Evolutionary conservation across 1,140 invertebrate genomes (phyloP).

Genomic region (Aporrectodea caliginosa): DNA sequence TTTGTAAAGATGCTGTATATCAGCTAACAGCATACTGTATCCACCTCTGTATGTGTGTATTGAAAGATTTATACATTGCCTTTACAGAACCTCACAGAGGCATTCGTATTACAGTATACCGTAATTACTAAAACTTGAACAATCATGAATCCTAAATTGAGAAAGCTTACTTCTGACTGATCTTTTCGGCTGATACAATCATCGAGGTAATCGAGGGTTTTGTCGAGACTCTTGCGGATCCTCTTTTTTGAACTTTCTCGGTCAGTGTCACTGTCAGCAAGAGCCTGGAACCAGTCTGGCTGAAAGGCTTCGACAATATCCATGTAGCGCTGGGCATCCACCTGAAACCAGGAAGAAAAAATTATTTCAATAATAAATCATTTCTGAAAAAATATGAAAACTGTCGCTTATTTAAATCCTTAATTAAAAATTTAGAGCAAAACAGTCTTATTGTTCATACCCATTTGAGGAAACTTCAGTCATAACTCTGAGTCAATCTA

Average conservation of each 20-base stretch:
- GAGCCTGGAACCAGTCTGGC: conserved; percentile 72
- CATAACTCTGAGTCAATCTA: neutral
- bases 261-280: conserved; percentile 77
- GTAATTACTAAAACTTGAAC: too few species aligned
- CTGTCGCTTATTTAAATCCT: conserved; percentile 8
- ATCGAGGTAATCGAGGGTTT: conserved; percentile 48
- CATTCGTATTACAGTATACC: too few species aligned
- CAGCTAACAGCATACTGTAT: too few species aligned
- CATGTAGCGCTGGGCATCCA: conserved; percentile 68
- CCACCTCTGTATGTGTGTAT: too few species aligned
- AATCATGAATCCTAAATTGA: too few species aligned
- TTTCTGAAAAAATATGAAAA: neutral
- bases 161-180: conserved; percentile 43
- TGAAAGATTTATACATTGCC: too few species aligned
- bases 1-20: too few species aligned
- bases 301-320: conserved; percentile 69
- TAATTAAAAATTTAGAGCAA: neutral
- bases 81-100: too few species aligned
- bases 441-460: neutral
- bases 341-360: conserved; percentile 33
- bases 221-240: conserved; percentile 61
- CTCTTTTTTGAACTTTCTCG: conserved; percentile 65
- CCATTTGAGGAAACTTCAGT: neutral
- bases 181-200: conserved; percentile 40
- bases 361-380: neutral